These are phyloP conservation scores for Perizoma affinitatum DNA, from an alignment of 2,888 invertebrate genomes.

Conservation along the genomic window DNA sequence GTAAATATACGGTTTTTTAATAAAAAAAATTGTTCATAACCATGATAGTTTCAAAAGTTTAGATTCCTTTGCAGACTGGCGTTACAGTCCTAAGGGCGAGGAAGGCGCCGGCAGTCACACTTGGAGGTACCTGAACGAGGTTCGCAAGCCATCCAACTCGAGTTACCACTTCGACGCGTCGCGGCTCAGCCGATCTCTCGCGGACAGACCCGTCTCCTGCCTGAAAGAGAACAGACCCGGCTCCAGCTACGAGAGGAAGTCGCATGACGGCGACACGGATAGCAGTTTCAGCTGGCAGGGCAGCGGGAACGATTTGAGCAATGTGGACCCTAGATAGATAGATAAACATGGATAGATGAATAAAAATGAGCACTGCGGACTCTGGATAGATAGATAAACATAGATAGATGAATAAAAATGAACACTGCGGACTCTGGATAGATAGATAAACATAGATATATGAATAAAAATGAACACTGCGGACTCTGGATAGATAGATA, in stretches of 20 bases:
- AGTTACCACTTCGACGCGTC: conserved; percentile 72
- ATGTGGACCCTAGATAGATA: conserved; percentile 8
- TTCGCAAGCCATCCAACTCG: conserved; percentile 75
- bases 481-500: conserved; percentile 7
- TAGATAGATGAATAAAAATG: too few relatives aligned
- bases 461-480: conserved; percentile 18
- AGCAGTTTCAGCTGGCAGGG: conserved; percentile 79
- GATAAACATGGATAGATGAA: not conserved
- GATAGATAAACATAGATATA: too few relatives aligned
- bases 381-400: conserved; percentile 4
- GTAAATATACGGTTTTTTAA: too few relatives aligned
- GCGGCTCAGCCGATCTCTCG: conserved; percentile 56
- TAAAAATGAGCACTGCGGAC: conserved; percentile 12
- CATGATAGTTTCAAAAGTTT: too few relatives aligned
- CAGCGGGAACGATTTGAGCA: conserved; percentile 48
- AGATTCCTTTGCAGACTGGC: conserved; percentile 74
- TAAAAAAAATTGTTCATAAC: too few relatives aligned
- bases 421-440: conserved; percentile 11
- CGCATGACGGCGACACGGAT: conserved; percentile 72
- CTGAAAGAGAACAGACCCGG: conserved; percentile 48
- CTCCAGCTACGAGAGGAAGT: conserved; percentile 48
- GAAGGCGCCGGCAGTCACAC: conserved; percentile 72
- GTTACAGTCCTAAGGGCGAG: conserved; percentile 70
- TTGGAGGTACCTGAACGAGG: conserved; percentile 74
- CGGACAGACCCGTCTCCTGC: conserved; percentile 54